These are phyloP conservation scores for Dicrostonyx torquatus DNA, from an alignment of 2,797 vertebrate species.

Conservation along the genomic window DNA sequence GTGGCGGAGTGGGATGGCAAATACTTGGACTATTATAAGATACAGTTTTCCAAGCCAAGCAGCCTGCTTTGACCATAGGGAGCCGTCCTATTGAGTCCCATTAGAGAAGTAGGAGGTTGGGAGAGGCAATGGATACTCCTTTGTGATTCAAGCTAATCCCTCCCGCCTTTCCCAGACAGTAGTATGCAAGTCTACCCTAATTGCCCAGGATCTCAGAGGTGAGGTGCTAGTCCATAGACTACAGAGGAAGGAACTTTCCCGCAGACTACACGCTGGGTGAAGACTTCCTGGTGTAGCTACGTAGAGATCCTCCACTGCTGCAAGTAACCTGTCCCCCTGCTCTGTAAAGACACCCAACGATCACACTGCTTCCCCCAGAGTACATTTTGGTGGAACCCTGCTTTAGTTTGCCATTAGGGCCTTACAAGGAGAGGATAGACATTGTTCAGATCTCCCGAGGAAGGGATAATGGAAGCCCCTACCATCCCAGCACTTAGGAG, in stretches of 20 bases:
- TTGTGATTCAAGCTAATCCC: not conserved
- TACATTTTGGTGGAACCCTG: not conserved
- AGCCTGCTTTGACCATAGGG: not conserved
- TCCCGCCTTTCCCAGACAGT: not conserved
- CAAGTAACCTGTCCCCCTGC: not conserved
- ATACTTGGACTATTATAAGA: not conserved
- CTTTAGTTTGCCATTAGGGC: not conserved
- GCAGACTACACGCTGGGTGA: not conserved
- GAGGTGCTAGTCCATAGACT: not conserved
- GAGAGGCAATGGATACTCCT: not conserved
- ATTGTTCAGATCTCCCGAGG: not conserved
- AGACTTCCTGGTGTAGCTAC: not conserved
- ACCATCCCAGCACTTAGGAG: not conserved
- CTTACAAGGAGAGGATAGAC: not conserved
- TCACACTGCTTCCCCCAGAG: not conserved
- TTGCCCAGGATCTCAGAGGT: not conserved
- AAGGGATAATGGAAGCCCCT: not conserved
- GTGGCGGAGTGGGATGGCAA: not conserved
- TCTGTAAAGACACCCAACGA: not conserved
- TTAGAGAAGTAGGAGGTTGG: not conserved
- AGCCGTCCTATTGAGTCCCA: not conserved
- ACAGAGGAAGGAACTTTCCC: not conserved
- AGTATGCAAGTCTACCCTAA: not conserved
- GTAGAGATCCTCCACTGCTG: not conserved
- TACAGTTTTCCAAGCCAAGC: not conserved